Conservation (phyloP, 2,888 invertebrate species). For the Andrena chrysosceles region DNA sequence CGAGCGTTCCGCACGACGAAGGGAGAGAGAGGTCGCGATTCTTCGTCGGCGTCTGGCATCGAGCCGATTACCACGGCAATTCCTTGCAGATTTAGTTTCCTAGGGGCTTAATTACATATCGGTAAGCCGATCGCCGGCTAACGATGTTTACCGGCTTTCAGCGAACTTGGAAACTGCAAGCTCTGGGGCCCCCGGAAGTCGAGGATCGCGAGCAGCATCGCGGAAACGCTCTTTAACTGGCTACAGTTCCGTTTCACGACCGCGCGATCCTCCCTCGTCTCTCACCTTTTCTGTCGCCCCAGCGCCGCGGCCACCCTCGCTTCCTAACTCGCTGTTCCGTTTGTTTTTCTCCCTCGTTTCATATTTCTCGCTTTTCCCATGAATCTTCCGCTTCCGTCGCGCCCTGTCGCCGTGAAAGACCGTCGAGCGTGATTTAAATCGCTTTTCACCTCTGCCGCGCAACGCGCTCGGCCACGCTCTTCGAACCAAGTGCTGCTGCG, state of each 20-base stretch:
- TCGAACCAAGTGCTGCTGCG: not conserved
- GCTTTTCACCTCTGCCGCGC: slow-evolving; percentile 26
- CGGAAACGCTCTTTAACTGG: slow-evolving; percentile 50
- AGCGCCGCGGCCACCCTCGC: not conserved
- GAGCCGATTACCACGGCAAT: slow-evolving; percentile 57
- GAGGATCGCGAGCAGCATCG: slow-evolving; percentile 33
- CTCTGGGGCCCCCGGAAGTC: slow-evolving; percentile 38
- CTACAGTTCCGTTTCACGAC: slow-evolving; percentile 34
- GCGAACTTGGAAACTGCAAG: slow-evolving; percentile 58
- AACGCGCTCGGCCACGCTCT: not conserved
- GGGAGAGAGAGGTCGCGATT: not conserved
- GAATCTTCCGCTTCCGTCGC: slow-evolving; percentile 41
- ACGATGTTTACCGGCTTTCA: slow-evolving; percentile 68
- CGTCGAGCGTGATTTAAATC: slow-evolving; percentile 46
- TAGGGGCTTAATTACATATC: slow-evolving; percentile 62
- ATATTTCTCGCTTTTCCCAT: slow-evolving; percentile 25
- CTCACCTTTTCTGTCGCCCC: not conserved
- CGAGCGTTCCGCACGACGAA: not conserved
- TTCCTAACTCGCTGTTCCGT: slow-evolving; percentile 21
- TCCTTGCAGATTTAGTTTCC: slow-evolving; percentile 48
- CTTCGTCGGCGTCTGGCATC: slow-evolving; percentile 29
- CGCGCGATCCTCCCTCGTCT: not conserved
- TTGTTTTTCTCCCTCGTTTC: slow-evolving; percentile 26
- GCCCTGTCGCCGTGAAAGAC: slow-evolving; percentile 14
- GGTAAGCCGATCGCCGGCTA: slow-evolving; percentile 64